Evolutionary conservation across 2,888 invertebrate genomes (phyloP).

Genomic region (Arenicola marina): DNA sequence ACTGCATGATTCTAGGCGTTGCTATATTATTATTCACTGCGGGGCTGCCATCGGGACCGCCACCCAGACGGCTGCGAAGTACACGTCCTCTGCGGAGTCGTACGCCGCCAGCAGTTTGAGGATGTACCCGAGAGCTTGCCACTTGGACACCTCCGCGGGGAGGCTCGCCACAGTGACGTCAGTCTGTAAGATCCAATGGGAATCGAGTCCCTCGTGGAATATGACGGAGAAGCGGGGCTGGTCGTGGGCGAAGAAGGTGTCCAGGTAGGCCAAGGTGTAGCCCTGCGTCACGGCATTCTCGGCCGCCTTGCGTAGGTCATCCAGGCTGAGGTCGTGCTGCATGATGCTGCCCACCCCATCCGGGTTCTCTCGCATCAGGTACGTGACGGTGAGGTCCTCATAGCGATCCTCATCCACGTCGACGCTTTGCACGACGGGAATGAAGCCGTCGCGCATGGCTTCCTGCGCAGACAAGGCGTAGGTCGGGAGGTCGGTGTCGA

Average conservation of each 20-base stretch:
- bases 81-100: conserved; percentile 5
- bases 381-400: background rate
- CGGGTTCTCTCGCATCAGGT: background rate
- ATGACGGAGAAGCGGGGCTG: conserved; percentile 49
- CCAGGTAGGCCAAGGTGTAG: conserved; percentile 43
- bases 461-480: background rate
- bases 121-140: conserved; percentile 39
- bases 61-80: conserved; percentile 15
- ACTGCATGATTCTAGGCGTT: too few relatives aligned
- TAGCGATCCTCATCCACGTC: conserved; percentile 39
- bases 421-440: conserved; percentile 9
- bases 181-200: conserved; percentile 41
- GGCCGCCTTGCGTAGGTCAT: conserved; percentile 38
- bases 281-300: conserved; percentile 36
- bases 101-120: conserved; percentile 47
- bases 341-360: background rate
- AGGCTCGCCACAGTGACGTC: conserved; percentile 28
- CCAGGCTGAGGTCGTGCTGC: conserved; percentile 34
- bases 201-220: conserved; percentile 40
- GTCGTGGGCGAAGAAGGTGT: conserved; percentile 42
- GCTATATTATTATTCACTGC: too few relatives aligned
- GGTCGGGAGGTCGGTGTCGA: background rate
- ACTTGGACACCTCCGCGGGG: conserved; percentile 14
- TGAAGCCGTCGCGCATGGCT: conserved; percentile 2
- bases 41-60: too few relatives aligned